These are phyloP conservation scores for Thyatira batis DNA, from an alignment of 2,888 invertebrate species.

Conservation along the genomic window DNA sequence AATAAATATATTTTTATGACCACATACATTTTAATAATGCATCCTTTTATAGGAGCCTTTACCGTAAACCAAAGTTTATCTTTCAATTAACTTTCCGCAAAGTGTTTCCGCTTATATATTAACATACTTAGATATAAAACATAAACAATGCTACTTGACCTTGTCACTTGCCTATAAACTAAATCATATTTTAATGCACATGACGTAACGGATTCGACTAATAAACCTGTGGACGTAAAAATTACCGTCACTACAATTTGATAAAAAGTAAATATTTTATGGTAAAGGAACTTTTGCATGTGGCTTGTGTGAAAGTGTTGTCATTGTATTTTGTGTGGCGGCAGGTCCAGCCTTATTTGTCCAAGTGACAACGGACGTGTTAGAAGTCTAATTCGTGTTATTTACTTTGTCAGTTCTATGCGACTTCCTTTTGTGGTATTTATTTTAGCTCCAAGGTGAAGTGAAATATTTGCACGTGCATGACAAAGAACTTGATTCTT, in stretches of 20 bases:
- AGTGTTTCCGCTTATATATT: neutral
- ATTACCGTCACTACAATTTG: too few species aligned
- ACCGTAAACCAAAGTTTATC: too few species aligned
- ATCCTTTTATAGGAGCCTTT: too few species aligned
- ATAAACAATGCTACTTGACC: neutral
- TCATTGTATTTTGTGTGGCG: too few species aligned
- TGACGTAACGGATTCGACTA: neutral
- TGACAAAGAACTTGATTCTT: neutral
- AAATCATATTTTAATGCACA: neutral
- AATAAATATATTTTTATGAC: too few species aligned
- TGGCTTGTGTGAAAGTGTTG: too few species aligned
- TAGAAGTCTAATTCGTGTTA: neutral
- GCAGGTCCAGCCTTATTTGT: too few species aligned
- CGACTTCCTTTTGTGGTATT: constrained; percentile 5
- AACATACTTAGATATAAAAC: neutral
- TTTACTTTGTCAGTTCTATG: neutral
- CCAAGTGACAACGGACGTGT: neutral
- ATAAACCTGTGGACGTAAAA: too few species aligned
- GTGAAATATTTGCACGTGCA: constrained; percentile 1
- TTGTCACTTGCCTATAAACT: neutral
- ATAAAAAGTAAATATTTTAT: too few species aligned
- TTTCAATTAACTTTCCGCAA: neutral
- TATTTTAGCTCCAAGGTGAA: constrained; percentile 6
- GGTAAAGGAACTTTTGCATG: too few species aligned
- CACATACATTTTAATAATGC: too few species aligned